Evolutionary conservation across 1,140 invertebrate genomes (phyloP).

Genomic region (Drosophila bocki): DNA sequence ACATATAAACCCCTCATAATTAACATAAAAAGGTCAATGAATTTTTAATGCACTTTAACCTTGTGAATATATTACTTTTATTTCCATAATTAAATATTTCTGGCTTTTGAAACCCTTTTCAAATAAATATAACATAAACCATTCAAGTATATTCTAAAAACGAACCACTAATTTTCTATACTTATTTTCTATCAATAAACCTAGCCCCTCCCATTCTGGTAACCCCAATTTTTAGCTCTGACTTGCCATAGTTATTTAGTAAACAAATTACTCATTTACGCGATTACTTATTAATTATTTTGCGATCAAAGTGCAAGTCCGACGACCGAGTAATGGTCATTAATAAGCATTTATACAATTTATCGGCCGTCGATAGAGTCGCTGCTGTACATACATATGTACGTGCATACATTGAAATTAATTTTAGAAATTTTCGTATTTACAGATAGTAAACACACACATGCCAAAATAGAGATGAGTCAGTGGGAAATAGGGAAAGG

Average conservation of each 20-base stretch:
- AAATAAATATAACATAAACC: background rate
- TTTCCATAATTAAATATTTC: background rate
- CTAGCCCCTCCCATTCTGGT: background rate
- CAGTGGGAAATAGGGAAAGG: background rate
- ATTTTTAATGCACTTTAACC: background rate
- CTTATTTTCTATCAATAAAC: background rate
- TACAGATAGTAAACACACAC: slow-evolving; percentile 41
- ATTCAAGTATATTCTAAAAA: background rate
- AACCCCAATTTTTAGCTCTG: background rate
- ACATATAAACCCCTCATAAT: background rate
- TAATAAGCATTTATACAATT: slow-evolving; percentile 54
- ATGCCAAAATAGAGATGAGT: slow-evolving; percentile 39
- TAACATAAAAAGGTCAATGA: slow-evolving; percentile 4
- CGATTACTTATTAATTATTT: slow-evolving; percentile 46
- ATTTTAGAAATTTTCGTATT: slow-evolving; percentile 64
- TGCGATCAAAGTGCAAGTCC: slow-evolving; percentile 60
- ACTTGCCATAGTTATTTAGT: slow-evolving; percentile 13
- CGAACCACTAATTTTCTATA: background rate
- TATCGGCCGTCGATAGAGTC: slow-evolving; percentile 30
- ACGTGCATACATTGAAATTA: slow-evolving; percentile 45
- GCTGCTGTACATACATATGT: slow-evolving; percentile 6
- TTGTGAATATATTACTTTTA: background rate
- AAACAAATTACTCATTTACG: slow-evolving; percentile 42
- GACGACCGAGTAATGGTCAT: slow-evolving; percentile 27
- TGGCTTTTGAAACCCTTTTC: background rate